phyloP scores from a whole-genome alignment of 2,113 vertebrate species.

The Genyomyrus donnyi region DNA sequence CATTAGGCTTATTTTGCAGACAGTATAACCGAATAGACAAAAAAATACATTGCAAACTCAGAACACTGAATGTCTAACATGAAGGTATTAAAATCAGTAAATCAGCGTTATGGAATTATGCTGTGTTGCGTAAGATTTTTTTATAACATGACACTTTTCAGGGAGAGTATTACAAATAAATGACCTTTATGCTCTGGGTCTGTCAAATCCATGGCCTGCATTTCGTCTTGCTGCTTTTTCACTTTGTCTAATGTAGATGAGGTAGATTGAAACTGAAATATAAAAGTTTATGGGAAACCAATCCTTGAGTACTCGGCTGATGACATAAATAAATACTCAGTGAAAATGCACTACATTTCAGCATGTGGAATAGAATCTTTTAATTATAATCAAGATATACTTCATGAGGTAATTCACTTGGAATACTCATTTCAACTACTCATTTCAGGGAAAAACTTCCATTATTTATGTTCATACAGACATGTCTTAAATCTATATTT shows the following conservation, averaged over 20 bases:
- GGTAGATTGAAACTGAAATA: constrained; percentile 36
- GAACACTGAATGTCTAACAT: background rate
- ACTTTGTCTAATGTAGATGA: constrained; percentile 47
- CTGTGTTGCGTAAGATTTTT: background rate
- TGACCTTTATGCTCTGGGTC: constrained; percentile 43
- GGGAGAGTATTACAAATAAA: background rate
- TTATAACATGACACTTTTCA: background rate
- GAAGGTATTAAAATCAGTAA: background rate
- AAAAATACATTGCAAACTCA: background rate
- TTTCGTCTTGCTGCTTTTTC: constrained; percentile 56
- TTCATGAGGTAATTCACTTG: background rate
- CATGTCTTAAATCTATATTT: background rate
- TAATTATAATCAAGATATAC: background rate
- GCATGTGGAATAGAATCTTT: background rate
- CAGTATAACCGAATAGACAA: background rate
- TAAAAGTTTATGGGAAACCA: constrained; percentile 26
- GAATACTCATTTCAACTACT: background rate
- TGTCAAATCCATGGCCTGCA: constrained; percentile 55
- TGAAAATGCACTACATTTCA: background rate
- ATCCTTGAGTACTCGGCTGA: constrained; percentile 3
- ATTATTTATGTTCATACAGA: background rate
- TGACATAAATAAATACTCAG: background rate
- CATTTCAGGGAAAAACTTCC: background rate
- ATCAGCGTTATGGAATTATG: background rate
- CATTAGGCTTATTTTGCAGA: background rate